Evolutionary conservation across 2,797 vertebrate species (phyloP), one percentile per base, ranked within the genome.

Genomic region (Myotis myotis): DNA sequence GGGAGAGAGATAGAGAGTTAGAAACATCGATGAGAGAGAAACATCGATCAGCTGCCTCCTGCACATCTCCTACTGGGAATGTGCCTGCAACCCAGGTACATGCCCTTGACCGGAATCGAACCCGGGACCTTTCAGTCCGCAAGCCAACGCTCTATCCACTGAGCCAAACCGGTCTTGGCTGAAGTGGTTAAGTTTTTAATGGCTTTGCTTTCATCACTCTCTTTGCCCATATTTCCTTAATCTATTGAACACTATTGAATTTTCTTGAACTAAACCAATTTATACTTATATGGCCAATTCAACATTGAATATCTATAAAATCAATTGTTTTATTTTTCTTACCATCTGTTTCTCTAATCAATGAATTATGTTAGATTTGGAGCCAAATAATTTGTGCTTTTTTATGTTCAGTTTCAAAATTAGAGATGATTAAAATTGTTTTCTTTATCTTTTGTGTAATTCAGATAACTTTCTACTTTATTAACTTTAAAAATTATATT

Each of bases 381-480:
- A 81, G 25, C 10, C 36, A 93, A 93, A 92, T 92, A 75, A 80
- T 74, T 90, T 94, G 8, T 78, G 20, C 1, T 79, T 78, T 89
- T 11, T 2, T 72, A 68, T 57, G 20, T 41, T 82, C 28, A 41
- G 2, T 71, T 92, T 93, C 30, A 89, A 87, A 91, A 81, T 79
- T 33, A 78, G 23, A 91, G 92, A 62, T 57, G 92, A 62, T 57
- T n/a, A 86, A 89, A 80, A 62, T 84, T 23, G 47, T 16, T 60
- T 79, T 87, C 3, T 82, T n/a, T 55, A 13, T 30, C 3, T 80
- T 92, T 76, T 83, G 8, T 66, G 5, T 49, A 74, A 81, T 89
- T 81, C 17, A 89, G 8, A 49, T 47, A 78, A 51, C 6, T 80
- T 76, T 80, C 38, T 15, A 55, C 2, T 16, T 28, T 80, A 80